Percentiles rank a stretch among this genome's conserved stretches.
Evolutionary conservation across 2,113 vertebrate species (phyloP).

Genomic region (Rhinichthys klamathensis): DNA sequence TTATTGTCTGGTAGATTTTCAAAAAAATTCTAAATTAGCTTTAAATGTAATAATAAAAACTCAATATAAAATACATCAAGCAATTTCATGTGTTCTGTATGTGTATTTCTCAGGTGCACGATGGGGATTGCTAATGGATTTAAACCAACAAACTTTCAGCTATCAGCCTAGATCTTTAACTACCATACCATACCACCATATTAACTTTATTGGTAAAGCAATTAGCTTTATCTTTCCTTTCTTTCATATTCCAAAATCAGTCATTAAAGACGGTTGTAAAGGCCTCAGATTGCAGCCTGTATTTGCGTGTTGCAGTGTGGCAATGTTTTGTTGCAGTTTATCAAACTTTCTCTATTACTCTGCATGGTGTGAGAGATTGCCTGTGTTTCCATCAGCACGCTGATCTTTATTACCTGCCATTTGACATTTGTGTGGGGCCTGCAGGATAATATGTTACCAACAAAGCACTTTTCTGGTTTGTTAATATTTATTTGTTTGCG

Average conservation of each 20-base stretch:
- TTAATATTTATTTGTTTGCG: slow-evolving; percentile 55
- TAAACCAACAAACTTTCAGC: background rate
- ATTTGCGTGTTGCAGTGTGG: background rate
- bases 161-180: background rate
- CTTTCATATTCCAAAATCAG: background rate
- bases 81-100: background rate
- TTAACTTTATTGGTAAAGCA: background rate
- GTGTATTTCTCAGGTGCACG: background rate
- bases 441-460: slow-evolving; percentile 3
- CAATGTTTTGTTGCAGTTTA: background rate
- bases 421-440: slow-evolving; percentile 37
- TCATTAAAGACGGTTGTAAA: background rate
- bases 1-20: background rate
- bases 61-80: background rate
- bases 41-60: background rate
- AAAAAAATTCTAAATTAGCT: background rate
- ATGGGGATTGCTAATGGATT: background rate
- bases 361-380: background rate
- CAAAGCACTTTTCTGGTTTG: slow-evolving; percentile 35
- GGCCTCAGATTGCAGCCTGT: background rate
- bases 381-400: slow-evolving; percentile 7
- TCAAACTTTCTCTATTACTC: background rate
- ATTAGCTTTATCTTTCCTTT: background rate
- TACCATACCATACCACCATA: background rate
- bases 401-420: slow-evolving; percentile 27